Evolutionary conservation across 2,888 invertebrate species (phyloP).

Genomic region (Microplitis deprimator): DNA sequence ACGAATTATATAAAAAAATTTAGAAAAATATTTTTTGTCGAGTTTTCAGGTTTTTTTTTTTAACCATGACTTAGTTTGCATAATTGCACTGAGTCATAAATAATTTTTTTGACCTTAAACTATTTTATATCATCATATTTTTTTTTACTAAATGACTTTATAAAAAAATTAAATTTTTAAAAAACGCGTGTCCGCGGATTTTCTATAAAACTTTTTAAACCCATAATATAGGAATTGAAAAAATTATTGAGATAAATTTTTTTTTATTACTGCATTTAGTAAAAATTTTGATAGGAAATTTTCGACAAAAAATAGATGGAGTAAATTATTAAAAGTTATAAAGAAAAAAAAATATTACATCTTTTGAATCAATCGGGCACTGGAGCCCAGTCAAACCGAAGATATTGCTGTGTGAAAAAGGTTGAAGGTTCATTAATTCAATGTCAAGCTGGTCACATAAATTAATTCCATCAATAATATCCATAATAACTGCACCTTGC

Average conservation of each 20-base stretch:
- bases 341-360: not conserved
- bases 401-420: constrained; percentile 13
- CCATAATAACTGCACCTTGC: not conserved
- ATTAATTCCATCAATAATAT: not conserved
- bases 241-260: no score
- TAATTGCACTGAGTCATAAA: not conserved
- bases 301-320: no score
- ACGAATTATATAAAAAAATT: no score
- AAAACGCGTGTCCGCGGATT: not conserved
- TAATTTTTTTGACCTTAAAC: not conserved
- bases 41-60: not conserved
- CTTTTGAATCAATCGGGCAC: constrained; percentile 11
- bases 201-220: not conserved
- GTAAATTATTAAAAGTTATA: not conserved
- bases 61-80: not conserved
- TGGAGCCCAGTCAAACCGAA: constrained; percentile 14
- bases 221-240: no score
- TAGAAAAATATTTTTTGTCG: not conserved
- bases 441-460: constrained; percentile 20
- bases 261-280: no score
- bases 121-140: not conserved
- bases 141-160: not conserved
- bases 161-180: not conserved
- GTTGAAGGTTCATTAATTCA: not conserved
- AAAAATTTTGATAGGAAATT: no score